Percentiles rank a stretch among this genome's conserved stretches.
phyloP scores from a whole-genome alignment of 1,140 invertebrate genomes.

The Drosophila varians region DNA sequence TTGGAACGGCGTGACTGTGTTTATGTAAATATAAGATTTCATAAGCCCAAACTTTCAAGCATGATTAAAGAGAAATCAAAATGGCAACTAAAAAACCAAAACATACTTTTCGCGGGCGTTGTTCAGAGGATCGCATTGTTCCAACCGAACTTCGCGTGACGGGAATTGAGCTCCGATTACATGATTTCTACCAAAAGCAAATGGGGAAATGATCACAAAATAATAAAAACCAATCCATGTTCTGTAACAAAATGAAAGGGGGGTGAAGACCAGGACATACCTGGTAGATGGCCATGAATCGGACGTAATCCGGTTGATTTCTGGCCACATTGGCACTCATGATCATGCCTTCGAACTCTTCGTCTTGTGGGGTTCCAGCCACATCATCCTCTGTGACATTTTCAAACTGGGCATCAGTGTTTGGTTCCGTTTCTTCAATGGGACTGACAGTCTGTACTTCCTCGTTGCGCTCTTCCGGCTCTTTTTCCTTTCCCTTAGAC shows the following conservation, averaged over 20 bases:
- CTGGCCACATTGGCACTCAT: constrained; percentile 72
- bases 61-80: constrained; percentile 8
- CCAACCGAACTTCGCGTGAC: constrained; percentile 32
- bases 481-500: constrained; percentile 9
- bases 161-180: constrained; percentile 65
- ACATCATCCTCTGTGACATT: constrained; percentile 43
- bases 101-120: constrained; percentile 65
- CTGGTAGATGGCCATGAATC: constrained; percentile 81
- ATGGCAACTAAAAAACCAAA: constrained; percentile 8
- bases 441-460: background rate
- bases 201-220: constrained; percentile 27
- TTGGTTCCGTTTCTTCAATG: constrained; percentile 34
- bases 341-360: constrained; percentile 67
- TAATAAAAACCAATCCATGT: constrained; percentile 24
- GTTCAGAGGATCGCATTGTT: background rate
- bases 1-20: constrained; percentile 63
- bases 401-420: constrained; percentile 49
- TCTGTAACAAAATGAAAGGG: background rate
- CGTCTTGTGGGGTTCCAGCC: constrained; percentile 29
- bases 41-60: background rate
- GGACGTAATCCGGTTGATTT: constrained; percentile 68
- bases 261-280: constrained; percentile 20
- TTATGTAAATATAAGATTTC: background rate
- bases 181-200: constrained; percentile 69
- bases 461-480: constrained; percentile 12